Percentiles rank a stretch among this genome's conserved stretches.
These are phyloP conservation scores for Sympetrum striolatum DNA, from an alignment of 2,888 invertebrate genomes.

Conservation along the genomic window DNA sequence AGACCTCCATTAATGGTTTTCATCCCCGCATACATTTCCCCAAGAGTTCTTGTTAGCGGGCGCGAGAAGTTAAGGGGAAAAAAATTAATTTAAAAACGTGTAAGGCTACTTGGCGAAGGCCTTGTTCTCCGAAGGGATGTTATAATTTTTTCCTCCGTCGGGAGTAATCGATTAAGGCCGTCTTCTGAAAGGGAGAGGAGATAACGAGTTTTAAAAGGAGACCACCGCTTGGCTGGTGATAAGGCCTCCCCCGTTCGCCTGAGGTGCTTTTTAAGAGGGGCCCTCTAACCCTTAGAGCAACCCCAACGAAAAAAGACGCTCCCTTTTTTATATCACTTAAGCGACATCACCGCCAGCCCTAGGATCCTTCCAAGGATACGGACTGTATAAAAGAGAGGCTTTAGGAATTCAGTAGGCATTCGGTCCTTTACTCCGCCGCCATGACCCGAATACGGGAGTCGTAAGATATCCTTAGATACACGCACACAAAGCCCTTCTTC, in stretches of 20 bases:
- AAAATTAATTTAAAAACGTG: neutral
- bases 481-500: neutral
- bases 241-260: constrained; percentile 10
- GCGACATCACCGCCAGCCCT: constrained; percentile 3
- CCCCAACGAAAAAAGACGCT: neutral
- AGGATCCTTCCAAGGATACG: neutral
- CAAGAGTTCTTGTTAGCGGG: neutral
- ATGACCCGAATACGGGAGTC: neutral
- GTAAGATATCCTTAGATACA: neutral
- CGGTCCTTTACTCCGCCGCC: neutral
- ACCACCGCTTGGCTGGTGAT: constrained; percentile 4
- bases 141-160: neutral
- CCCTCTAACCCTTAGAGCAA: neutral
- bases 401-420: constrained; percentile 39
- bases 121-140: neutral
- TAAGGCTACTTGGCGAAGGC: neutral
- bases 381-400: constrained; percentile 10
- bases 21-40: neutral
- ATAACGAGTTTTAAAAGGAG: neutral
- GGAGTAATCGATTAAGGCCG: neutral
- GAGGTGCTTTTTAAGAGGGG: neutral
- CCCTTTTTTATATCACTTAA: constrained; percentile 32
- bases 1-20: neutral
- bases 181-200: neutral
- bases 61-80: neutral